Percentiles rank a stretch among this genome's conserved stretches.
These are phyloP conservation scores for Atopsyche davidsoni DNA, from an alignment of 1,140 invertebrate genomes.

Conservation along the genomic window DNA sequence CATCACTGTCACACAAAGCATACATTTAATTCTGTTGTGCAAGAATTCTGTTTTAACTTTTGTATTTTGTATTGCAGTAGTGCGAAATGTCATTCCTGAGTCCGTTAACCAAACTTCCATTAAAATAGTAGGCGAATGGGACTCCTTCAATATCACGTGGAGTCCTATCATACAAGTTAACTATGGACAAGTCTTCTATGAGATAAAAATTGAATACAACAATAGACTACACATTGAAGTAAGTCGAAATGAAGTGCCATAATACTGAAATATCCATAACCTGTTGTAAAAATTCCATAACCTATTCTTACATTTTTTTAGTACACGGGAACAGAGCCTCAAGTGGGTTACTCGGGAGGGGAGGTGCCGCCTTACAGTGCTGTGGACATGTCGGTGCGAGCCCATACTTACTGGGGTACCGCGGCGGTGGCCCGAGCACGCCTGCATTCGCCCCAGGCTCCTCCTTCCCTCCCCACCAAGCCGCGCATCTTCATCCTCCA, in stretches of 20 bases:
- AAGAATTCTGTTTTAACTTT: no score
- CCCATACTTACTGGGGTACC: conserved; percentile 79
- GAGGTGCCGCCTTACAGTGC: conserved; percentile 59
- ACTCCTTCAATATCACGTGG: conserved; percentile 78
- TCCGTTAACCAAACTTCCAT: conserved; percentile 58
- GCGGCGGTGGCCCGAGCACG: conserved; percentile 53
- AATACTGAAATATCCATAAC: no score
- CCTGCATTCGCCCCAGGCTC: conserved; percentile 61
- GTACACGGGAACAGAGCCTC: conserved; percentile 44
- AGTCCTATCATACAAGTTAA: conserved; percentile 64
- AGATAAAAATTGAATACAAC: conserved; percentile 60
- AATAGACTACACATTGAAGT: conserved; percentile 42
- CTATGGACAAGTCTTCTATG: conserved; percentile 77
- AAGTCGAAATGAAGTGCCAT: no score
- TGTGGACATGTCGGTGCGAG: conserved; percentile 65
- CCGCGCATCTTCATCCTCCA: conserved; percentile 63
- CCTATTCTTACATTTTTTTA: no score
- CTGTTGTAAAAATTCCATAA: no score
- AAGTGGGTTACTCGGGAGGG: conserved; percentile 39
- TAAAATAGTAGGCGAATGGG: conserved; percentile 60
- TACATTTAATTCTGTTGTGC: no score
- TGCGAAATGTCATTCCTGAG: conserved; percentile 62
- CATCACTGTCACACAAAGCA: no score
- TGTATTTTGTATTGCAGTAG: no score
- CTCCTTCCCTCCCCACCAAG: conserved; percentile 63